Percentiles rank a stretch among this genome's conserved stretches.
These are phyloP conservation scores for Micromussa lordhowensis DNA, from an alignment of 92 coral and sea anemone genomes.

Conservation along the genomic window DNA sequence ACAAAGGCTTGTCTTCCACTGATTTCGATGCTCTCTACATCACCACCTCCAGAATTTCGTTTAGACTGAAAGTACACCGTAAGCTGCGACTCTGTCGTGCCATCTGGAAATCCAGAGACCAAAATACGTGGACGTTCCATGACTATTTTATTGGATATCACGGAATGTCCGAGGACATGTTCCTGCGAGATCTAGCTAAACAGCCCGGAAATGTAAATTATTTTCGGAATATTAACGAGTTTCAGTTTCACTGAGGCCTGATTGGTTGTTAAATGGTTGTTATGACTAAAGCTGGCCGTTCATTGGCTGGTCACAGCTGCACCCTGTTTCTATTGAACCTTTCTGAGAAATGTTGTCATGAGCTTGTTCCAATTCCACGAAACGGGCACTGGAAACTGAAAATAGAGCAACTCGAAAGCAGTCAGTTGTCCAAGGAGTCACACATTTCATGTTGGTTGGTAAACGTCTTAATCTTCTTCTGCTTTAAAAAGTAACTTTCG, in stretches of 20 bases:
- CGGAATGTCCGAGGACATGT: not conserved
- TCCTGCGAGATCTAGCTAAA: not conserved
- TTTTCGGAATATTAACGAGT: not conserved
- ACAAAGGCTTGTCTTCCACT: conserved; percentile 21
- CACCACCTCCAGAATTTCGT: conserved; percentile 90
- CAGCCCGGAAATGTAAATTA: conserved; percentile 1
- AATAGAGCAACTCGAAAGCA: not conserved
- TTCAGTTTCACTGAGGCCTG: not conserved
- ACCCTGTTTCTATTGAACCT: not conserved
- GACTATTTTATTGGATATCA: not conserved
- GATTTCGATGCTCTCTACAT: conserved; percentile 56
- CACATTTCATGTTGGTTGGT: not conserved
- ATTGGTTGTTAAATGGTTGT: not conserved
- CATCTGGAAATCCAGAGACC: conserved; percentile 73
- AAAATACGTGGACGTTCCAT: conserved; percentile 13
- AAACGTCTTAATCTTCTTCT: not conserved
- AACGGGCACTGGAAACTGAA: not conserved
- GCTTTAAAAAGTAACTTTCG: not conserved
- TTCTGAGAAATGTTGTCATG: conserved; percentile 36
- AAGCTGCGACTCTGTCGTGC: conserved; percentile 66
- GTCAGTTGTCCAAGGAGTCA: not conserved
- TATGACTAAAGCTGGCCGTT: not conserved
- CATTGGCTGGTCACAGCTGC: conserved; percentile 18
- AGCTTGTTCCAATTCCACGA: not conserved
- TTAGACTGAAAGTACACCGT: conserved; percentile 72